Conservation (phyloP, 1,140 invertebrate genomes). For the Dendrolimus punctatus region DNA sequence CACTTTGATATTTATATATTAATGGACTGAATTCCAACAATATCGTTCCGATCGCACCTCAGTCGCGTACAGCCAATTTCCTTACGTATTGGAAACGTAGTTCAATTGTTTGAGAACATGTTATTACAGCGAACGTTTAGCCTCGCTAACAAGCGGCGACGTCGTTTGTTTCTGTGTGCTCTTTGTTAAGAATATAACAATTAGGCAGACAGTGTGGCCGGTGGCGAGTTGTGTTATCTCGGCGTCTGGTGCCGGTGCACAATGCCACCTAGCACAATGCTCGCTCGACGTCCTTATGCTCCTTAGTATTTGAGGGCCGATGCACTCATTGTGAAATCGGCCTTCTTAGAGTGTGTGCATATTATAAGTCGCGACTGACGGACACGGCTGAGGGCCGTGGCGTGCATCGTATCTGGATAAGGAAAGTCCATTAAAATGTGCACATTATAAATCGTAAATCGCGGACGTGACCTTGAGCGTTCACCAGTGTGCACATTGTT, state of each 20-base stretch:
- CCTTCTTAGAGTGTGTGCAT: slow-evolving; percentile 26
- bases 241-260: slow-evolving; percentile 34
- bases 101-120: slow-evolving; percentile 64
- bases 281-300: slow-evolving; percentile 63
- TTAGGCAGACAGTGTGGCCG: slow-evolving; percentile 58
- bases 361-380: not conserved
- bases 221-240: slow-evolving; percentile 49
- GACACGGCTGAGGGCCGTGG: too few species aligned
- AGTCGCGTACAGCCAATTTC: slow-evolving; percentile 39
- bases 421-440: too few species aligned
- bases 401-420: too few species aligned
- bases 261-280: slow-evolving; percentile 50
- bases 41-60: slow-evolving; percentile 21
- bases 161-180: slow-evolving; percentile 44
- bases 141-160: slow-evolving; percentile 43
- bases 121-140: slow-evolving; percentile 61
- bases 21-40: slow-evolving; percentile 3
- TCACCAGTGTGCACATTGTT: too few species aligned
- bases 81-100: slow-evolving; percentile 51
- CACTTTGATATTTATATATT: too few species aligned
- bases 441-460: too few species aligned
- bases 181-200: slow-evolving; percentile 63
- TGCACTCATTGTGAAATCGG: slow-evolving; percentile 56
- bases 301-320: slow-evolving; percentile 43
- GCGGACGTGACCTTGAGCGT: too few species aligned